These are phyloP conservation scores for Amblyornis subalaris DNA, from an alignment of 2,113 vertebrate genomes.

Conservation along the genomic window DNA sequence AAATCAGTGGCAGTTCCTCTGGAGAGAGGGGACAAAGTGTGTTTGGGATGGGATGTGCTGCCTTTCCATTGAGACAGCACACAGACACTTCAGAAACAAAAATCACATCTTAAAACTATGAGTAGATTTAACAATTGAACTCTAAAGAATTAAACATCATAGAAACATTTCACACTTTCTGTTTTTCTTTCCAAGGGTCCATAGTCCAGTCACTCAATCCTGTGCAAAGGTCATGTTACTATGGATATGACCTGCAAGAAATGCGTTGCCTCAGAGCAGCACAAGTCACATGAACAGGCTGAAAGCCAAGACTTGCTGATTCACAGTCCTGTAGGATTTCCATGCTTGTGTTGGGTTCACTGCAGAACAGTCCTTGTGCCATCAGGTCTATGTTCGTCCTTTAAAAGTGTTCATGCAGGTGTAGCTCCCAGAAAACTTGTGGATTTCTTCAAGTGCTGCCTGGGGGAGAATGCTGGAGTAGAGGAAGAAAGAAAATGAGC, in stretches of 20 bases:
- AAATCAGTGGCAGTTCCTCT: conserved; percentile 31
- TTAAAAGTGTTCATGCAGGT: conserved; percentile 99
- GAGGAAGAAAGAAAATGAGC: neutral
- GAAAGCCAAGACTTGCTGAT: conserved; percentile 35
- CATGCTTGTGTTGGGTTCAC: neutral
- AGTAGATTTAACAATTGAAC: conserved; percentile 54
- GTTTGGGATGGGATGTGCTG: neutral
- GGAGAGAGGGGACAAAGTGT: conserved; percentile 17
- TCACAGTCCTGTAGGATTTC: conserved; percentile 36
- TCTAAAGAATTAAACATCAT: conserved; percentile 62
- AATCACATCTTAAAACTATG: conserved; percentile 50
- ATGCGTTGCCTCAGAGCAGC: conserved; percentile 33
- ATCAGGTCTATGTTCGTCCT: conserved; percentile 82
- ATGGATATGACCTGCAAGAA: conserved; percentile 51
- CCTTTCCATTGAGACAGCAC: neutral
- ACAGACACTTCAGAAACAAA: conserved; percentile 17
- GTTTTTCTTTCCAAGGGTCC: conserved; percentile 56
- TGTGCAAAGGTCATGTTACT: conserved; percentile 70
- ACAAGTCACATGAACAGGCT: conserved; percentile 35
- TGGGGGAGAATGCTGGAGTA: conserved; percentile 88
- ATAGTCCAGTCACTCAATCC: conserved; percentile 46
- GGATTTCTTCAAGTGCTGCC: conserved; percentile 93
- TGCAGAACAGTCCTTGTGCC: neutral
- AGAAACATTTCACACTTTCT: conserved; percentile 39
- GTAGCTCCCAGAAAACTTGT: conserved; percentile 93